phyloP scores from a whole-genome alignment of 2,113 vertebrate genomes.

The Cephalopholis sonnerati region DNA sequence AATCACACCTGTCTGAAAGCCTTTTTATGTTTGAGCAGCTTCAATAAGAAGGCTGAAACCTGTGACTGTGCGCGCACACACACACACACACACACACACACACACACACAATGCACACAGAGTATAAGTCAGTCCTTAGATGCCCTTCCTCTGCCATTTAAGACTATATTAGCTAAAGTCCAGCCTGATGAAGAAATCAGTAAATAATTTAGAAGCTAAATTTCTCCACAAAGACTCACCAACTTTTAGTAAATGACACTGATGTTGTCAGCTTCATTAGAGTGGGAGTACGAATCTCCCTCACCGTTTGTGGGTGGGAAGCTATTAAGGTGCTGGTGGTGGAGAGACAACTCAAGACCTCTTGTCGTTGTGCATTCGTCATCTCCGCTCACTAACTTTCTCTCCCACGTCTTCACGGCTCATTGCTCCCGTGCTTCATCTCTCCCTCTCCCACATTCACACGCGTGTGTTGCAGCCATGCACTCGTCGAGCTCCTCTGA shows the following conservation, averaged over 20 bases:
- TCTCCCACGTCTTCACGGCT: constrained; percentile 53
- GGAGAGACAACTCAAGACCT: constrained; percentile 53
- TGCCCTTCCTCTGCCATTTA: constrained; percentile 17
- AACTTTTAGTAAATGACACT: neutral
- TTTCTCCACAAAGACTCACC: constrained; percentile 16
- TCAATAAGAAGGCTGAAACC: constrained; percentile 26
- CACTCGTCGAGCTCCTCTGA: constrained; percentile 29
- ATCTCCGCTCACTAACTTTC: constrained; percentile 45
- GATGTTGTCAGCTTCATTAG: constrained; percentile 38
- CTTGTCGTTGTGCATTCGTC: constrained; percentile 52
- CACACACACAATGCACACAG: neutral
- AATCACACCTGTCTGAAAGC: constrained; percentile 61
- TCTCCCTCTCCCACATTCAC: constrained; percentile 3
- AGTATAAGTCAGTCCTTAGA: constrained; percentile 10
- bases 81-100: constrained; percentile 7
- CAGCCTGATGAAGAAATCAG: neutral
- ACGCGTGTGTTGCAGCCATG: neutral
- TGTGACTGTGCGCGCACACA: neutral
- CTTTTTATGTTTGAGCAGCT: constrained; percentile 40
- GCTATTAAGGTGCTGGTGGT: constrained; percentile 49
- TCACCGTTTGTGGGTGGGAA: constrained; percentile 34
- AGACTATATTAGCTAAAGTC: constrained; percentile 5
- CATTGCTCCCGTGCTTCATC: constrained; percentile 50
- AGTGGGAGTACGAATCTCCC: constrained; percentile 9
- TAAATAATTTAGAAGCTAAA: constrained; percentile 44